These are phyloP conservation scores for Cichlasoma orientale DNA, from an alignment of 2,797 vertebrate genomes.

Conservation along the genomic window DNA sequence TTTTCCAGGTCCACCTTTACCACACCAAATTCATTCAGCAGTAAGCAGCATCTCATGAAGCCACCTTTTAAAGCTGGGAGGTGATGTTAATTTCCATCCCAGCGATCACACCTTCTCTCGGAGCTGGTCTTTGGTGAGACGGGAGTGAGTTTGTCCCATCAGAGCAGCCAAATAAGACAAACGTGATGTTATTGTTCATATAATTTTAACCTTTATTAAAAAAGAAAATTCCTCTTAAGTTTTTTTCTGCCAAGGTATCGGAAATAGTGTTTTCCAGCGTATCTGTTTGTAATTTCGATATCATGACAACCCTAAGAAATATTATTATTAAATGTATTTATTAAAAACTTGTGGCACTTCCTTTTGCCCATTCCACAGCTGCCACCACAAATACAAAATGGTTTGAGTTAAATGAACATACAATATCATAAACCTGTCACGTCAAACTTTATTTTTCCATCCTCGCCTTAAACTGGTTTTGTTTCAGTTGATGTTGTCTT, in stretches of 20 bases:
- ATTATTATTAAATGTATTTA: not conserved
- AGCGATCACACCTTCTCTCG: too few relatives aligned
- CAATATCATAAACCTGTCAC: not conserved
- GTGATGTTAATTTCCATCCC: too few relatives aligned
- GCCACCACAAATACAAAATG: not conserved
- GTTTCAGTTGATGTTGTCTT: too few relatives aligned
- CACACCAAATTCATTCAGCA: not conserved
- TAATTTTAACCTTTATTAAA: too few relatives aligned
- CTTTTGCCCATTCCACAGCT: not conserved
- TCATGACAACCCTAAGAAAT: not conserved
- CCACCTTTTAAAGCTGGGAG: too few relatives aligned
- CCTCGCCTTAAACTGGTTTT: not conserved
- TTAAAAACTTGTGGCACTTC: not conserved
- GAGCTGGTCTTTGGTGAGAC: too few relatives aligned
- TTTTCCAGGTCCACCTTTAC: not conserved
- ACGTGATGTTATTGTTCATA: not conserved
- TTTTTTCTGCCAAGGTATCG: not conserved
- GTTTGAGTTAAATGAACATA: not conserved
- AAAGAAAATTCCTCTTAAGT: not conserved
- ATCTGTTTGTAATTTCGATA: not conserved
- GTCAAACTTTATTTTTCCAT: not conserved
- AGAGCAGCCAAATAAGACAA: too few relatives aligned
- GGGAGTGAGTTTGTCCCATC: too few relatives aligned
- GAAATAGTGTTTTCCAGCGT: not conserved
- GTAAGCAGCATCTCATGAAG: too few relatives aligned